phyloP scores from a whole-genome alignment of 1,140 invertebrate genomes.

The Sycophaga agraensis region DNA sequence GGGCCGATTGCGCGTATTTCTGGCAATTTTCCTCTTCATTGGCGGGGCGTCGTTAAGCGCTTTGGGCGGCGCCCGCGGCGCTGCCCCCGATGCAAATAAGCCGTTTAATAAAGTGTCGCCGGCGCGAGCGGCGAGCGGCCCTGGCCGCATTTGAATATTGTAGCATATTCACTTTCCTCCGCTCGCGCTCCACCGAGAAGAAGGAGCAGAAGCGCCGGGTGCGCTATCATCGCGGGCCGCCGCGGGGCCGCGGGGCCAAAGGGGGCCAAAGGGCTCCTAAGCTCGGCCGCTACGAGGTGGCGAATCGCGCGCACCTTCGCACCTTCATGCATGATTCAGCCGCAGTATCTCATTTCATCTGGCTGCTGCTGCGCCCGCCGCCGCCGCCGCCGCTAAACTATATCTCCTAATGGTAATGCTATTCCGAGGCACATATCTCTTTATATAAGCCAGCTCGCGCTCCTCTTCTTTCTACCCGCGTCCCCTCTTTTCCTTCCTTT shows the following conservation, averaged over 20 bases:
- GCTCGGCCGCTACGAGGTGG: slow-evolving; percentile 33
- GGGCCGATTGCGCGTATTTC: not conserved
- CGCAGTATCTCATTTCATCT: slow-evolving; percentile 59
- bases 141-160: slow-evolving; percentile 52
- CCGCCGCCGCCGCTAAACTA: slow-evolving; percentile 52
- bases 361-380: slow-evolving; percentile 1
- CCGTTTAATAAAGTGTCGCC: slow-evolving; percentile 55
- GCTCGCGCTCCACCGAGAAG: not conserved
- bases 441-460: slow-evolving; percentile 53
- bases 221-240: slow-evolving; percentile 2
- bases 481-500: not conserved
- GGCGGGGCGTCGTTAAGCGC: not conserved
- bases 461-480: slow-evolving; percentile 8
- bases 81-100: slow-evolving; percentile 40
- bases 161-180: slow-evolving; percentile 57
- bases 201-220: slow-evolving; percentile 6
- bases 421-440: slow-evolving; percentile 56
- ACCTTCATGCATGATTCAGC: slow-evolving; percentile 61
- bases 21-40: not conserved
- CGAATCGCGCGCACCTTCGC: slow-evolving; percentile 48
- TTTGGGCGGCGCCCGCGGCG: not conserved
- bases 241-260: slow-evolving; percentile 22
- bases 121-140: not conserved
- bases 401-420: slow-evolving; percentile 59
- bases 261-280: slow-evolving; percentile 23